These are phyloP conservation scores for Huso huso DNA, from an alignment of 2,797 vertebrate genomes.

Conservation along the genomic window DNA sequence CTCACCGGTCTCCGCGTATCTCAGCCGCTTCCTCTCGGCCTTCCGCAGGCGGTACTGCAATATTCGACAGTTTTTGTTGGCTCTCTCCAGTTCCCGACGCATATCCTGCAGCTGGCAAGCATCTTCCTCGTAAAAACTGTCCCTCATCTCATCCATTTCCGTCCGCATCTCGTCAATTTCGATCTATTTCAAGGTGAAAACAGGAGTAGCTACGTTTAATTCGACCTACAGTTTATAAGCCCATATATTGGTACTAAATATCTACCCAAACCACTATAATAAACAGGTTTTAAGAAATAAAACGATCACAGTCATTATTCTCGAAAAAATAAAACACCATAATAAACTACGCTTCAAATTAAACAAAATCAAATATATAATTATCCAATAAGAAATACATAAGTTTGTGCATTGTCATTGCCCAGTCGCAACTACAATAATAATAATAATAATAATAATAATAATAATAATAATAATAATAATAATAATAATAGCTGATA, in stretches of 20 bases:
- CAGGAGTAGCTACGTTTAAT: not conserved
- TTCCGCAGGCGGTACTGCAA: constrained; percentile 95
- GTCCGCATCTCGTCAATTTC: constrained; percentile 95
- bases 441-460: too few species aligned
- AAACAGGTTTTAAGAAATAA: not conserved
- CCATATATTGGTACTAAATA: not conserved
- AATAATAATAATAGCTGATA: too few species aligned
- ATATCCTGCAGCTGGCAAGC: constrained; percentile 96
- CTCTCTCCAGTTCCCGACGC: constrained; percentile 92
- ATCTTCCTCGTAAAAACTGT: constrained; percentile 96
- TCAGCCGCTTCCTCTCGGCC: constrained; percentile 84
- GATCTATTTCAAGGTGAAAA: constrained; percentile 46
- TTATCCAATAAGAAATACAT: too few species aligned
- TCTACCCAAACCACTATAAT: not conserved
- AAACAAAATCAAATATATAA: too few species aligned
- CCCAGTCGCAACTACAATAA: not conserved
- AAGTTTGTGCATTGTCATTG: constrained; percentile 8
- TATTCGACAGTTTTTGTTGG: constrained; percentile 97
- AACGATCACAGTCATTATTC: constrained; percentile 1
- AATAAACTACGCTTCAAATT: too few species aligned
- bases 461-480: too few species aligned
- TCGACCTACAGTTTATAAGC: not conserved
- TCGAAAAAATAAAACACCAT: constrained; percentile 8
- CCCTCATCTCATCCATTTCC: constrained; percentile 98
- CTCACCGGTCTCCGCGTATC: constrained; percentile 85